A percentile compares a stretch with the other conserved stretches of the same genome.
Conservation (phyloP, 2,797 vertebrate species). For the Sebastes vulpes region DNA sequence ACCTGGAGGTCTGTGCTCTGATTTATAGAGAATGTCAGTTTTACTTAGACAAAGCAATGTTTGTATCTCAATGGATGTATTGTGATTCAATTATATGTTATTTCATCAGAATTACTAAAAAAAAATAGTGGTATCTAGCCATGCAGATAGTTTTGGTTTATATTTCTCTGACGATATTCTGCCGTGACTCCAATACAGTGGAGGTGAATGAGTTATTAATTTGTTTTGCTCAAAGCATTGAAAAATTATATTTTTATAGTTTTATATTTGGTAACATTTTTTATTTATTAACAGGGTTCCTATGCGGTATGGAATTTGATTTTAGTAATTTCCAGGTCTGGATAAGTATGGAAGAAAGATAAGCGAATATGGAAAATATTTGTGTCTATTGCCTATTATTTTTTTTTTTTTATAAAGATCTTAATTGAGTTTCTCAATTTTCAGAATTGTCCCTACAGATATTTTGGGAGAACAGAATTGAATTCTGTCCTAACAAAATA, state of each 20-base stretch:
- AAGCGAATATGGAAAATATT: too few species aligned
- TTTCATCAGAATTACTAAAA: not conserved
- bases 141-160: not conserved
- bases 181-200: not conserved
- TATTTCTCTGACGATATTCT: not conserved
- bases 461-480: too few species aligned
- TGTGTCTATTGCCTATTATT: too few species aligned
- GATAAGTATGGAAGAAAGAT: too few species aligned
- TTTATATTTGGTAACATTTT: not conserved
- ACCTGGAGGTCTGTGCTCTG: conserved; percentile 82
- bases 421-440: too few species aligned
- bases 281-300: too few species aligned
- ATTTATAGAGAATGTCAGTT: not conserved
- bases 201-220: not conserved
- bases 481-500: too few species aligned
- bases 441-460: too few species aligned
- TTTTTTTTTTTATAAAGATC: too few species aligned
- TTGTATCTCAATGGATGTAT: not conserved
- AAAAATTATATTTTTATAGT: not conserved
- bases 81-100: not conserved
- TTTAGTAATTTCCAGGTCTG: too few species aligned
- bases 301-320: too few species aligned
- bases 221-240: not conserved
- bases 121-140: not conserved
- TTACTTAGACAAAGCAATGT: not conserved